Evolutionary conservation across 2,888 invertebrate species (phyloP).

Genomic region (Dendrolimus houi): DNA sequence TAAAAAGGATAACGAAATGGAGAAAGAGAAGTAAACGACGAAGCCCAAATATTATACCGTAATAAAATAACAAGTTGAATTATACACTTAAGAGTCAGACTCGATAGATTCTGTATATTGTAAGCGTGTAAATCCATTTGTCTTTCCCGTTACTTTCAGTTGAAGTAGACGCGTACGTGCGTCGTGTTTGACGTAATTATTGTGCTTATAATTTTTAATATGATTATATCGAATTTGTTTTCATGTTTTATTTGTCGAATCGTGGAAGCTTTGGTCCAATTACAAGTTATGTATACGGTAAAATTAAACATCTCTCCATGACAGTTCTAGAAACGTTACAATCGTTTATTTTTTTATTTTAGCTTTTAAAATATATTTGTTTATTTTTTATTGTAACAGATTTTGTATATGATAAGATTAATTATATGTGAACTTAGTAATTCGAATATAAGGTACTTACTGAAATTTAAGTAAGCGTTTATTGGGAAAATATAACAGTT

Average conservation of each 20-base stretch:
- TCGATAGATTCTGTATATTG: constrained; percentile 59
- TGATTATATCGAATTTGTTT: background rate
- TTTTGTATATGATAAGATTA: background rate
- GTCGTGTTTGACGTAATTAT: constrained; percentile 25
- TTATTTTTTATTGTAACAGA: too few relatives aligned
- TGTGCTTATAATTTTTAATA: constrained; percentile 27
- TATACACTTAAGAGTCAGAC: constrained; percentile 53
- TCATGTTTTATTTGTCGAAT: too few relatives aligned
- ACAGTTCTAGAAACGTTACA: too few relatives aligned
- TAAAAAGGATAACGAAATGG: constrained; percentile 78
- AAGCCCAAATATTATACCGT: constrained; percentile 17
- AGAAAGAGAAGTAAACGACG: constrained; percentile 41
- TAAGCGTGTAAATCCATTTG: constrained; percentile 72
- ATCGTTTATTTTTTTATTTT: too few relatives aligned
- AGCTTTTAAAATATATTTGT: too few relatives aligned
- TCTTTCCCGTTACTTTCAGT: constrained; percentile 63
- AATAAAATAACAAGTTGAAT: constrained; percentile 31
- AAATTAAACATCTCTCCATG: too few relatives aligned
- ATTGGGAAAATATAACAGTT: background rate
- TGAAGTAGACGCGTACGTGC: constrained; percentile 26
- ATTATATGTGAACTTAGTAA: background rate
- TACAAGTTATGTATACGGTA: too few relatives aligned
- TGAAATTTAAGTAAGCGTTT: background rate
- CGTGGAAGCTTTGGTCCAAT: too few relatives aligned
- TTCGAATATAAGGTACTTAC: background rate